phyloP scores from a whole-genome alignment of 1,140 invertebrate genomes.

The Triops cancriformis region DNA sequence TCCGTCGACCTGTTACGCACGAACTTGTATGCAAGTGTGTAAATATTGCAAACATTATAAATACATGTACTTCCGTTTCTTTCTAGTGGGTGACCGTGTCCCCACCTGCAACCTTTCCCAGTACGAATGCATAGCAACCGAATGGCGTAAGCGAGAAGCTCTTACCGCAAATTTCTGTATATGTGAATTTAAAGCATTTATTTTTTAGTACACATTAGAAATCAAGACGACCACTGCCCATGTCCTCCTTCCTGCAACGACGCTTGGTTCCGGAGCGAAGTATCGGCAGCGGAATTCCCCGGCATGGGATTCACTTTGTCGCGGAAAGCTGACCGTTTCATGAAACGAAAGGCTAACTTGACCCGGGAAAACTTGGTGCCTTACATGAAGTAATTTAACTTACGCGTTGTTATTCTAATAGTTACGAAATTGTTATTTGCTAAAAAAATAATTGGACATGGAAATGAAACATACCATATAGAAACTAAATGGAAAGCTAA shows the following conservation, averaged over 20 bases:
- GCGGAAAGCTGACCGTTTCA: neutral
- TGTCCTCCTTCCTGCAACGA: conserved; percentile 18
- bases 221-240: neutral
- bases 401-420: neutral
- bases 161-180: neutral
- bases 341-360: neutral
- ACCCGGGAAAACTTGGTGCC: neutral
- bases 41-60: too few species aligned
- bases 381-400: neutral
- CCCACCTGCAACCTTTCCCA: neutral
- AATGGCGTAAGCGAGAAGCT: neutral
- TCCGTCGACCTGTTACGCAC: too few species aligned
- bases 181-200: neutral
- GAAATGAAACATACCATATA: too few species aligned
- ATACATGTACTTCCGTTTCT: neutral
- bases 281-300: conserved; percentile 11
- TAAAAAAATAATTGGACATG: too few species aligned
- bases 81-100: neutral
- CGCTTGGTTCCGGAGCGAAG: conserved; percentile 9
- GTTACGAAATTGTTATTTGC: neutral
- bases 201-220: neutral
- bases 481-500: too few species aligned
- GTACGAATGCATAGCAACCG: neutral
- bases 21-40: too few species aligned
- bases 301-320: conserved; percentile 9